Evolutionary conservation across 2,888 invertebrate genomes (phyloP), one percentile per base, ranked within the genome.

Genomic region (Cabera pusaria): DNA sequence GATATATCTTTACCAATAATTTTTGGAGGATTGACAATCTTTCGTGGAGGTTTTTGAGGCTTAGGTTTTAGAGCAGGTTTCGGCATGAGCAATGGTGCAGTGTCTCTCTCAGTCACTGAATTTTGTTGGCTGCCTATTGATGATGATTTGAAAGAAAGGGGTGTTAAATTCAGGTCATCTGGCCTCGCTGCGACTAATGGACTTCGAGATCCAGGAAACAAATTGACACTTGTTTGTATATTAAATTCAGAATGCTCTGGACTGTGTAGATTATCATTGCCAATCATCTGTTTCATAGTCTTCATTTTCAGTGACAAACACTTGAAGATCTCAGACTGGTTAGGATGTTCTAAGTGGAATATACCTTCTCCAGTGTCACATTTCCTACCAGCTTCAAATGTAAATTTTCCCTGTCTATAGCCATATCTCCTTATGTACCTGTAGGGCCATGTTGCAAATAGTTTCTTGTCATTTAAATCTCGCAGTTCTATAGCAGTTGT

Each of bases 361-460:
- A 93, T 92, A 1, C 96, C 96, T 80, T 96, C 96, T 0, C 96
- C 96, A 1, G 95, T 95, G 52, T 94, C 93, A 79, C 96, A 96
- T 76, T 96, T 96, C 40, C 96, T 90, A 0, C 96, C 96, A 8
- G 96, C 96, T 88, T 96, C 96, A 75, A 96, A 96, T 17, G 95
- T 95, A 66, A 96, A 96, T 74, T 94, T 95, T 21, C 95, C 95
- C 71, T 94, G 93, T 54, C 94, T 92, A 61, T 95, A 95, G n/a
- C 96, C 96, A 74, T 96, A 96, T 44, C 95, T 90, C 44, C 96
- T 90, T 50, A 96, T 96, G 65, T 93, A 96, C 55, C 94, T 92
- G 72, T 95, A 96, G 24, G 96, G 96, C 96, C 96, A 96, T 26
- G 93, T 95, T 44, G 93, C 95, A 58, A 93, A 83, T 8, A 93